Percentiles rank a stretch among this genome's conserved stretches.
Evolutionary conservation across 2,113 vertebrate genomes (phyloP).

Genomic region (Murina feae): DNA sequence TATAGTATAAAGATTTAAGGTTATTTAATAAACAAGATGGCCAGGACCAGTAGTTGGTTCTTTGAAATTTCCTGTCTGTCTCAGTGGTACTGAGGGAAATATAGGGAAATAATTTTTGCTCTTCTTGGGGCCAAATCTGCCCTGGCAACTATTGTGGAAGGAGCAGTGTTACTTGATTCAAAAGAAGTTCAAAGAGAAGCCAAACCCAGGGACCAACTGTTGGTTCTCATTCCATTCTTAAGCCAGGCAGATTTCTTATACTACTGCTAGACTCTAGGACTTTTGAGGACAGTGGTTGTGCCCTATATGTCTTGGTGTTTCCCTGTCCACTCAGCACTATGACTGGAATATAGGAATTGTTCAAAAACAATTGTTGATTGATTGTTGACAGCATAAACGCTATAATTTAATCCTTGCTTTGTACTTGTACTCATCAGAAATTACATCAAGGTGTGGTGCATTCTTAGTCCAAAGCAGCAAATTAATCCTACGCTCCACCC

Average conservation of each 20-base stretch:
- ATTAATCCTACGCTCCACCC: slow-evolving; percentile 36
- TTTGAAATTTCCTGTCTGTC: not conserved
- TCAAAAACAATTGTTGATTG: slow-evolving; percentile 49
- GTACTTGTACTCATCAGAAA: slow-evolving; percentile 50
- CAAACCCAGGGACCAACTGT: not conserved
- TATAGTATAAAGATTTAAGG: not conserved
- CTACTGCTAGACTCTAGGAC: not conserved
- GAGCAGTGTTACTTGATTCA: not conserved
- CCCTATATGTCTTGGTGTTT: not conserved
- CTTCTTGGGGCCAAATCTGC: not conserved
- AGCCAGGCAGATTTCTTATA: not conserved
- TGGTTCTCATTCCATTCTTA: not conserved
- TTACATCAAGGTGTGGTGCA: slow-evolving; percentile 57
- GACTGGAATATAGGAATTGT: slow-evolving; percentile 17
- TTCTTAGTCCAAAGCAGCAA: slow-evolving; percentile 34
- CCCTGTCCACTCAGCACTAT: not conserved
- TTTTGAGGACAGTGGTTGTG: not conserved
- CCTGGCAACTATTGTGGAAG: not conserved
- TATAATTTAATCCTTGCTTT: slow-evolving; percentile 58
- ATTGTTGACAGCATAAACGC: slow-evolving; percentile 34
- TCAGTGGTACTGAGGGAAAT: not conserved
- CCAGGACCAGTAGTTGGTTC: not conserved
- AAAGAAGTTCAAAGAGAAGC: not conserved
- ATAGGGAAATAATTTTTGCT: not conserved
- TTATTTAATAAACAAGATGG: not conserved